phyloP scores from a whole-genome alignment of 30 jellyfish, hydroid and myxozoan species.

The Aurelia sp. region DNA sequence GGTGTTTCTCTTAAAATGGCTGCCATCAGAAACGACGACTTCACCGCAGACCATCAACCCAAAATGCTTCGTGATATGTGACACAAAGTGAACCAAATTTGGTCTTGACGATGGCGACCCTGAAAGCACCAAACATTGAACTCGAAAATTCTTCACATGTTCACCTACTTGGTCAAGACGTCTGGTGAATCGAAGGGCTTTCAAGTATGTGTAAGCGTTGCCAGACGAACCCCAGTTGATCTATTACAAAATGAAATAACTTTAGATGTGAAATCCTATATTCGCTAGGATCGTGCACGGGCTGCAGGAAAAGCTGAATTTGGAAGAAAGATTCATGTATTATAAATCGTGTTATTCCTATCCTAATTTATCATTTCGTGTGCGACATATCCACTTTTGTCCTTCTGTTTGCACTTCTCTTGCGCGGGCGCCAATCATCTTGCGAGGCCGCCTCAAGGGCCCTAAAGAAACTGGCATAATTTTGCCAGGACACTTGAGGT shows the following conservation, averaged over 20 bases:
- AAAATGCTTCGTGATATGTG: constrained; percentile 86
- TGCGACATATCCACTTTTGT: too few relatives aligned
- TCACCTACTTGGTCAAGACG: constrained; percentile 79
- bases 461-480: too few relatives aligned
- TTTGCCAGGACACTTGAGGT: too few relatives aligned
- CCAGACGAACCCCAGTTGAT: constrained; percentile 99
- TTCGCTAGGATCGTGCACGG: too few relatives aligned
- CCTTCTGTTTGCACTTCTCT: too few relatives aligned
- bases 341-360: too few relatives aligned
- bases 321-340: too few relatives aligned
- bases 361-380: too few relatives aligned
- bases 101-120: constrained; percentile 97
- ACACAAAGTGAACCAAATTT: constrained; percentile 85
- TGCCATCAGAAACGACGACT: constrained; percentile 59
- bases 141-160: constrained; percentile 92
- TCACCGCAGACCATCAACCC: constrained; percentile 97
- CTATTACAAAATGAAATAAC: constrained; percentile 31
- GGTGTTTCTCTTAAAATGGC: not conserved
- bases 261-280: not conserved
- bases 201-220: constrained; percentile 87
- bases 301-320: too few relatives aligned
- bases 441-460: too few relatives aligned
- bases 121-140: constrained; percentile 79
- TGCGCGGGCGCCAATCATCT: too few relatives aligned
- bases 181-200: constrained; percentile 86